Evolutionary conservation across 2,888 invertebrate species (phyloP).

Genomic region (Lymantria dispar): DNA sequence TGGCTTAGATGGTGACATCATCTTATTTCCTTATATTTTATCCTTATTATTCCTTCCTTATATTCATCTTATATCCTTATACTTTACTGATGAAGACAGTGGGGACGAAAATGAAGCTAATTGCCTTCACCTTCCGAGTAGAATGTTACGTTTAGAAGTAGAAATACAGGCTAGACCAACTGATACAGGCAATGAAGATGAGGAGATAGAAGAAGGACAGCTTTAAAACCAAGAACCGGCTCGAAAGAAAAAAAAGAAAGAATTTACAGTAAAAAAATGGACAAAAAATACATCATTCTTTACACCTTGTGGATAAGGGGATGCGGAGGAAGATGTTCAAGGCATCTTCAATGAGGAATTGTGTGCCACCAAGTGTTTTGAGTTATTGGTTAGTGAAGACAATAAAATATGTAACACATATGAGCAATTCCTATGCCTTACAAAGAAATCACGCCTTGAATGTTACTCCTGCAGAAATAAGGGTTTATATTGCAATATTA

Average conservation of each 20-base stretch:
- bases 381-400: slow-evolving; percentile 5
- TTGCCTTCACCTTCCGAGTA: slow-evolving; percentile 11
- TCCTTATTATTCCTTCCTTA: too few relatives aligned
- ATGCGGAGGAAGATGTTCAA: not conserved
- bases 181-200: not conserved
- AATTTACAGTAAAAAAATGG: slow-evolving; percentile 5
- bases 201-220: not conserved
- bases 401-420: slow-evolving; percentile 7
- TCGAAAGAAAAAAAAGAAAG: slow-evolving; percentile 9
- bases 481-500: slow-evolving; percentile 3
- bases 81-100: slow-evolving; percentile 13
- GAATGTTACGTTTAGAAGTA: slow-evolving; percentile 10
- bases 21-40: slow-evolving; percentile 11
- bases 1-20: not conserved
- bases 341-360: not conserved
- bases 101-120: slow-evolving; percentile 14
- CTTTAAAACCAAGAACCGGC: slow-evolving; percentile 2
- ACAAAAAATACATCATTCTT: not conserved
- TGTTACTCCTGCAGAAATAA: slow-evolving; percentile 5
- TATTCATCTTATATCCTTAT: slow-evolving; percentile 8
- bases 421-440: slow-evolving; percentile 8
- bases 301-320: not conserved
- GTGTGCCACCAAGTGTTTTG: not conserved
- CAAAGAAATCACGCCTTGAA: slow-evolving; percentile 6
- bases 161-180: slow-evolving; percentile 1